Evolutionary conservation across 2,888 invertebrate species (phyloP), one percentile per base, ranked within the genome.

Genomic region (Drosophila prolongata): DNA sequence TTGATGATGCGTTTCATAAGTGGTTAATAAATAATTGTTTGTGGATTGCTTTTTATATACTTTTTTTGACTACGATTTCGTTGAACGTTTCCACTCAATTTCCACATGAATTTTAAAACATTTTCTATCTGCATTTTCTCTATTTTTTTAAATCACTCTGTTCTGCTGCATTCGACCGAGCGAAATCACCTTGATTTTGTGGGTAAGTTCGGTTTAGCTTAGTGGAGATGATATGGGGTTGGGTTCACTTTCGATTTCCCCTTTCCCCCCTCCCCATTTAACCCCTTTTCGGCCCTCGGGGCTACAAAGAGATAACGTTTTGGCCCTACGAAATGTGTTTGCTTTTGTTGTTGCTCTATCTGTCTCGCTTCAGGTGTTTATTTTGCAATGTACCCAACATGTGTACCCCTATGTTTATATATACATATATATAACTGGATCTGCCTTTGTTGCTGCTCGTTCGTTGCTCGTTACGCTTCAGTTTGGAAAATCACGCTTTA

Each of bases 401-500:
- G 27, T 19, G 19, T 13, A 24, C 11, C 10, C 24, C 6, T 44
- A 37, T 38, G 30, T 14, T n/a, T 30, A 24, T 42, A n/a, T 65
- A 3, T 16, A 34, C 24, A 34, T 49, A 40, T 9, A 6, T 43
- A 11, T 46, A 43, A 35, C n/a, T 53, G 16, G n/a, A 38, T 44
- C 14, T 46, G 43, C 34, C 24, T 52, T 60, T 40, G 30, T 64
- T 71, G 44, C 35, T 58, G 40, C 38, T 46, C 62, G 61, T 47
- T 61, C 55, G 44, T 61, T 53, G 56, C 65, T 72, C 64, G 67
- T 67, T 61, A 79, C 62, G 82, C 77, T 82, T 82, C 61, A 64
- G 61, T 55, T 79, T 76, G 49, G 42, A 69, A 67, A 67, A 64
- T 74, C 79, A 69, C 80, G 83, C 69, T 77, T 79, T 83, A 84